phyloP scores from a whole-genome alignment of 2,797 vertebrate genomes.

The Tokudaia tokunoshimensis region DNA sequence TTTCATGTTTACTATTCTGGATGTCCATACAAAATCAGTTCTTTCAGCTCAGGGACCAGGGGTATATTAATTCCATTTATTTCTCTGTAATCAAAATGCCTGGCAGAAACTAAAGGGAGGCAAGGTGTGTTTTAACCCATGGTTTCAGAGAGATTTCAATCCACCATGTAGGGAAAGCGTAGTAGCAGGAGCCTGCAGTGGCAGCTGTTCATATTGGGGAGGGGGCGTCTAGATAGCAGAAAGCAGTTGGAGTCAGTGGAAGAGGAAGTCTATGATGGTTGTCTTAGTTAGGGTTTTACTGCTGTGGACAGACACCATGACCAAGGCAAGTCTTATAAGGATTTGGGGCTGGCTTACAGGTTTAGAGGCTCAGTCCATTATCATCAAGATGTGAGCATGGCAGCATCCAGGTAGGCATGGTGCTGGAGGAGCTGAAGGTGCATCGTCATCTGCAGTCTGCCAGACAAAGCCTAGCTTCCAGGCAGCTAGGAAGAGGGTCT shows the following conservation, averaged over 20 bases:
- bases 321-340: neutral
- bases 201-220: neutral
- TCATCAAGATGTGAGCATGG: neutral
- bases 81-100: neutral
- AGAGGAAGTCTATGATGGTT: neutral
- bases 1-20: neutral
- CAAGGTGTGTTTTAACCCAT: neutral
- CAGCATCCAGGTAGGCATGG: neutral
- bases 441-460: neutral
- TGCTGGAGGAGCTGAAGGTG: neutral
- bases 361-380: neutral
- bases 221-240: neutral
- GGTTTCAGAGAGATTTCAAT: neutral
- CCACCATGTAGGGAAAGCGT: neutral
- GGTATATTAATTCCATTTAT: neutral
- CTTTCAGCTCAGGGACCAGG: neutral
- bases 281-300: neutral
- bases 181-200: neutral
- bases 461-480: neutral
- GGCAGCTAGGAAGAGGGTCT: neutral
- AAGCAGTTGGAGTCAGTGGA: neutral
- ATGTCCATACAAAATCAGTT: neutral
- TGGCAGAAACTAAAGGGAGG: neutral
- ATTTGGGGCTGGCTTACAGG: neutral
- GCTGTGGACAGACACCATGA: neutral